Base-by-base conservation (phyloP, 2,888 invertebrate genomes). In the Xanthia icteritia region DNA sequence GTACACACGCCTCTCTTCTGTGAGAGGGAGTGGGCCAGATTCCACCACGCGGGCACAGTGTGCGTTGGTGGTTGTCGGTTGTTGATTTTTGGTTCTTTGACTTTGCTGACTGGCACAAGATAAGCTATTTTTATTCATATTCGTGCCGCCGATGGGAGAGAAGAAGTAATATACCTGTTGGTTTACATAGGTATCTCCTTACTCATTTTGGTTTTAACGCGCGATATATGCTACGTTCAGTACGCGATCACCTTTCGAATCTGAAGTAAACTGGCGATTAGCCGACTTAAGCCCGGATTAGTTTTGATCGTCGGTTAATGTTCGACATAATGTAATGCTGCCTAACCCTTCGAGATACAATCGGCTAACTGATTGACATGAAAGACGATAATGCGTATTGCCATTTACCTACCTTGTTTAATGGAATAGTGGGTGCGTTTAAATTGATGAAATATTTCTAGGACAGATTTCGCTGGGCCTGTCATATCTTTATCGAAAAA, bases 331-430 rank as follows among this genome's bases (percentile, higher is more conserved):
- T 48, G 65, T 56, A 72, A 27, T 51, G 27, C 65, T 36, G 61
- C 31, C 61, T 56, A 42, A 39, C 39, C 61, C 63, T 64, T 42
- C 20, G 42, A 64, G 63, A 80, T 73, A 81, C 64, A 81, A 66
- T 65, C 45, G 39, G 4, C 36, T 39, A 23, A 68, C 51, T 79
- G 81, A 69, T 69, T 74, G 81, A 75, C 79, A 36, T 80, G 60
- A 79, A 66, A 73, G 60, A 79, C 73, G 65, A 79, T 79, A 79
- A 79, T 79, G 73, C 2, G 23, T 39, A 36, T 66, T 60, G 60
- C 60, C 27, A 73, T 79, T 79, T 73, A 73, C 36, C 23, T 75
- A 51, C 27, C 17, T 65, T 48, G 56, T n/a, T 36, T 31, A 48
- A 42, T 70, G 17, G 27, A 51, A 54, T n/a, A 58, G 6, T 60